Percentiles rank a stretch among this genome's conserved stretches.
Conservation (phyloP, 2,888 invertebrate species). For the Rhagonycha fulva region DNA sequence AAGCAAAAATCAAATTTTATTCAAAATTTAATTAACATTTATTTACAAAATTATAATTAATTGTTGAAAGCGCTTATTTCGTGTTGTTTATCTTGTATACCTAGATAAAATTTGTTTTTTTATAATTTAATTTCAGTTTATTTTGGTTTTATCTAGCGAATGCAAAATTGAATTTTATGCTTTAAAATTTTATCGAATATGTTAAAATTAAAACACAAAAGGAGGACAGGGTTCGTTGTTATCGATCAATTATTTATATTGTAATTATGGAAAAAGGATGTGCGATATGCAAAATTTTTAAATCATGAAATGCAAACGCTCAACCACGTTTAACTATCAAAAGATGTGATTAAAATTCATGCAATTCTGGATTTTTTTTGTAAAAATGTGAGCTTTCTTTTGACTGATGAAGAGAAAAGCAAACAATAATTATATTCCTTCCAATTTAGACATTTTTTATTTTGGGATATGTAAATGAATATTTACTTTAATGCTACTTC, state of each 20-base stretch:
- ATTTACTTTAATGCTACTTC: slow-evolving; percentile 22
- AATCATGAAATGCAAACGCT: background rate
- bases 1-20: background rate
- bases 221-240: background rate
- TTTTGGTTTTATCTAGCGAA: background rate
- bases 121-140: background rate
- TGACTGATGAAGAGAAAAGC: background rate
- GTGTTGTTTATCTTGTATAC: background rate
- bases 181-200: background rate
- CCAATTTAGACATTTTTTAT: background rate
- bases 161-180: background rate
- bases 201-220: background rate
- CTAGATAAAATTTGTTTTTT: background rate
- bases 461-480: slow-evolving; percentile 19
- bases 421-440: background rate
- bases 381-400: background rate
- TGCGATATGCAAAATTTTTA: background rate
- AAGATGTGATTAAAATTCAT: background rate
- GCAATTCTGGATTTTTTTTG: background rate
- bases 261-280: background rate
- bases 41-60: background rate
- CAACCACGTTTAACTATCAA: background rate
- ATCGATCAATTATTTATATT: background rate
- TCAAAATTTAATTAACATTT: background rate
- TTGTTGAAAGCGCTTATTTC: background rate